phyloP scores from a whole-genome alignment of 1,140 invertebrate species.

The Trinorchestia longiramus region DNA sequence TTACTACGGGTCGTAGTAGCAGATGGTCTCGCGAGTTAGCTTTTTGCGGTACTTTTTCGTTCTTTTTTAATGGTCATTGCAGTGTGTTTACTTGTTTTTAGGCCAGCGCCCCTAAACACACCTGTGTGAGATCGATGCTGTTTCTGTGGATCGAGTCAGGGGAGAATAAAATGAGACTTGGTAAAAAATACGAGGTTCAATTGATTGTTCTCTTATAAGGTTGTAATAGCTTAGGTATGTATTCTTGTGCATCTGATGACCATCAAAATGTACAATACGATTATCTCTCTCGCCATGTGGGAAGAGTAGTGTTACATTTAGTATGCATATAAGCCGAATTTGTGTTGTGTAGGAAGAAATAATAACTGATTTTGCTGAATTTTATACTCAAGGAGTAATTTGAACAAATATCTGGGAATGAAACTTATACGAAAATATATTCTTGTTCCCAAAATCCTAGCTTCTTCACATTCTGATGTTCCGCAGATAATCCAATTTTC shows the following conservation, averaged over 20 bases:
- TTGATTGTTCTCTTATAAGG: background rate
- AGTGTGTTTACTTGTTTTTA: constrained; percentile 45
- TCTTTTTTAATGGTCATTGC: constrained; percentile 12
- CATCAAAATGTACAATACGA: background rate
- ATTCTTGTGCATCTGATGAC: background rate
- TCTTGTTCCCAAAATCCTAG: no score
- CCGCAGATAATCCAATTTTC: no score
- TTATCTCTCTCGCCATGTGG: background rate
- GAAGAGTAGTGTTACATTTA: no score
- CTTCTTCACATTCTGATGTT: no score
- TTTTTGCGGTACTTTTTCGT: background rate
- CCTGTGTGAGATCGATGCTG: constrained; percentile 40
- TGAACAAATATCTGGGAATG: background rate
- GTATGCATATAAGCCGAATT: background rate
- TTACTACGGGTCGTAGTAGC: constrained; percentile 34
- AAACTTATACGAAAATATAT: no score
- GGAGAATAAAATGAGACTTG: background rate
- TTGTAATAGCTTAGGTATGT: background rate
- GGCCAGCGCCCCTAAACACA: background rate
- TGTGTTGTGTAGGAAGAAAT: background rate
- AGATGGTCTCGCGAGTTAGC: constrained; percentile 20
- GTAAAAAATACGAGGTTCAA: background rate
- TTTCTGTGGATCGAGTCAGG: background rate
- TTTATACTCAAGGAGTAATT: background rate
- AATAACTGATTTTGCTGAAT: background rate